phyloP scores from a whole-genome alignment of 2,888 invertebrate species.

The Panzeria rudis region DNA sequence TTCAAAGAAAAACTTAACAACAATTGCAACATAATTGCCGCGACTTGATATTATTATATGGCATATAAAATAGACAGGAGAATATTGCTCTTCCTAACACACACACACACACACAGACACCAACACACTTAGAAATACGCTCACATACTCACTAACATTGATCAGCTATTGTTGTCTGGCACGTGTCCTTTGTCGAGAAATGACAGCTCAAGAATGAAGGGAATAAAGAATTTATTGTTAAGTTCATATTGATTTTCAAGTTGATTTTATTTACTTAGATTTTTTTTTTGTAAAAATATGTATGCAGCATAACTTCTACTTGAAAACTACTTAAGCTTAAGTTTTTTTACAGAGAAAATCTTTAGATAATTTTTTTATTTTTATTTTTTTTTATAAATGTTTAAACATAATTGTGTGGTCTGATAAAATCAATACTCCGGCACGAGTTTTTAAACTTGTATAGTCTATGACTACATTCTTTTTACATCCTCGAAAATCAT shows the following conservation, averaged over 20 bases:
- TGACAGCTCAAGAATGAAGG: slow-evolving; percentile 11
- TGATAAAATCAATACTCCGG: slow-evolving; percentile 50
- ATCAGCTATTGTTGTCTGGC: slow-evolving; percentile 67
- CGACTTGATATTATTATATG: slow-evolving; percentile 36
- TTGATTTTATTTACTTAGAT: slow-evolving; percentile 46
- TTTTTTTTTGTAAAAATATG: neutral
- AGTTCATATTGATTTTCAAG: slow-evolving; percentile 62
- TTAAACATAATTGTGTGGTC: slow-evolving; percentile 63
- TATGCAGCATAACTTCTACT: slow-evolving; percentile 48
- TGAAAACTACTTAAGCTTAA: slow-evolving; percentile 54
- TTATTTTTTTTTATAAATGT: slow-evolving; percentile 34
- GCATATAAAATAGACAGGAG: neutral
- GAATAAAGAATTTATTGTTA: slow-evolving; percentile 38
- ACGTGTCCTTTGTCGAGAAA: slow-evolving; percentile 60
- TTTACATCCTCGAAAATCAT: neutral
- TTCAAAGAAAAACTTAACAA: slow-evolving; percentile 22
- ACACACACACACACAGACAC: neutral
- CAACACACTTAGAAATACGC: neutral
- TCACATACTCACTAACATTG: neutral
- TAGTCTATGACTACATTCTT: neutral
- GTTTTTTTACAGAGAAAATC: slow-evolving; percentile 25
- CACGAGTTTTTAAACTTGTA: neutral
- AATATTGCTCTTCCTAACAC: no score
- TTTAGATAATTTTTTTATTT: neutral
- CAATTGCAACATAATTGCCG: slow-evolving; percentile 66